A percentile compares a stretch with the other conserved stretches of the same genome.
Conservation (phyloP, 2,888 invertebrate genomes). For the Catocala sponsa region DNA sequence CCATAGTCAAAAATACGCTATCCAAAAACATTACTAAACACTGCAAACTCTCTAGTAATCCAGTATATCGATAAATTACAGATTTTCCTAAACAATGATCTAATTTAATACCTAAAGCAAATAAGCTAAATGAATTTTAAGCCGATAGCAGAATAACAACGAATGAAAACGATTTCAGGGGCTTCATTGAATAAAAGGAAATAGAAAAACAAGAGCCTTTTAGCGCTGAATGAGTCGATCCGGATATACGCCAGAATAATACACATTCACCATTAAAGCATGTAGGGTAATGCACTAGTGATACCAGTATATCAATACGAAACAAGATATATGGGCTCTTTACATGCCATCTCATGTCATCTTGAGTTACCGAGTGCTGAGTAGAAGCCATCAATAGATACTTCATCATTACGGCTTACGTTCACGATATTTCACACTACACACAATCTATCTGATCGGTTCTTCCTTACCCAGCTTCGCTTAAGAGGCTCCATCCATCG, state of each 20-base stretch:
- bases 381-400: conserved; percentile 47
- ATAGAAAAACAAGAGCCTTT: conserved; percentile 24
- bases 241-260: conserved; percentile 23
- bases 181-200: conserved; percentile 20
- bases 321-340: conserved; percentile 58
- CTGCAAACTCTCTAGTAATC: no score
- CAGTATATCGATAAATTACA: no score
- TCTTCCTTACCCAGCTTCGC: conserved; percentile 19
- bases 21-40: no score
- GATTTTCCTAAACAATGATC: no score
- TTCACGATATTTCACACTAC: conserved; percentile 27
- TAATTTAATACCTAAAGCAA: no score
- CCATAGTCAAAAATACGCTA: no score
- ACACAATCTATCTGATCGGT: conserved; percentile 14
- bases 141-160: background rate
- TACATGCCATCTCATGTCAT: conserved; percentile 48
- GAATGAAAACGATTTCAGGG: background rate
- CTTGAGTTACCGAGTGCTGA: conserved; percentile 38
- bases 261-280: conserved; percentile 26
- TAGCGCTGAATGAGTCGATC: conserved; percentile 5
- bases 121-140: background rate
- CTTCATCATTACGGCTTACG: conserved; percentile 54
- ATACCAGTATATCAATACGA: conserved; percentile 49
- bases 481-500: conserved; percentile 17
- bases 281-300: conserved; percentile 40